Evolutionary conservation across 2,797 vertebrate genomes (phyloP).

Genomic region (Tinamus major): DNA sequence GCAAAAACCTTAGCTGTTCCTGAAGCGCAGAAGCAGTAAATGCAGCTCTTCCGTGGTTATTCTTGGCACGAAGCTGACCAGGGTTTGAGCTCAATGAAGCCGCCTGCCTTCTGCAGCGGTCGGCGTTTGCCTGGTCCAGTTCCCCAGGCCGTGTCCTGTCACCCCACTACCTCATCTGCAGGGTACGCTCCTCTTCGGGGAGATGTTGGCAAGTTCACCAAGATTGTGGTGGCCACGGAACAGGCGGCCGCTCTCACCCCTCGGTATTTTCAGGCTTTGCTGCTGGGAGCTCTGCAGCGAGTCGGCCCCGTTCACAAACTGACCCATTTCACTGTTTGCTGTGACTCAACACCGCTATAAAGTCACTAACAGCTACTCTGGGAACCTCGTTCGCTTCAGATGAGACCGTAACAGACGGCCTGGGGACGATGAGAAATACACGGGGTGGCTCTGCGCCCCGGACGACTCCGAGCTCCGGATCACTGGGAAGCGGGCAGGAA

Average conservation of each 20-base stretch:
- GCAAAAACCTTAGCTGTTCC: not conserved
- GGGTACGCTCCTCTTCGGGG: fast-evolving
- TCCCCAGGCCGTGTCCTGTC: not conserved
- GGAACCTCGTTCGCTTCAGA: not conserved
- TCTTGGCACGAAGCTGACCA: not conserved
- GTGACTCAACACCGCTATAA: fast-evolving
- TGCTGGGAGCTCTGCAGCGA: not conserved
- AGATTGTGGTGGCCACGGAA: not conserved
- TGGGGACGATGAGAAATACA: not conserved
- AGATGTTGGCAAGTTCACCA: not conserved
- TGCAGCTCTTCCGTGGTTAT: not conserved
- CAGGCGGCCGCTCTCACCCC: conserved; percentile 2
- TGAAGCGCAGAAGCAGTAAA: not conserved
- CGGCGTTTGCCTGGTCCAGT: not conserved
- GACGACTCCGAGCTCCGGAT: not conserved
- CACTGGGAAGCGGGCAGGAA: fast-evolving
- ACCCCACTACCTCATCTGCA: not conserved
- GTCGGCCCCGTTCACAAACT: fast-evolving
- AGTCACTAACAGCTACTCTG: not conserved
- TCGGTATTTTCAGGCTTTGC: not conserved
- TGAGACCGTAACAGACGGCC: not conserved
- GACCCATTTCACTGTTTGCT: not conserved
- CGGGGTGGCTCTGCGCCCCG: not conserved
- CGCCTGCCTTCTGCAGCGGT: not conserved
- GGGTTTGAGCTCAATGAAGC: not conserved